Base-by-base conservation (phyloP, 2,888 invertebrate species). In the Eulithis testata region DNA sequence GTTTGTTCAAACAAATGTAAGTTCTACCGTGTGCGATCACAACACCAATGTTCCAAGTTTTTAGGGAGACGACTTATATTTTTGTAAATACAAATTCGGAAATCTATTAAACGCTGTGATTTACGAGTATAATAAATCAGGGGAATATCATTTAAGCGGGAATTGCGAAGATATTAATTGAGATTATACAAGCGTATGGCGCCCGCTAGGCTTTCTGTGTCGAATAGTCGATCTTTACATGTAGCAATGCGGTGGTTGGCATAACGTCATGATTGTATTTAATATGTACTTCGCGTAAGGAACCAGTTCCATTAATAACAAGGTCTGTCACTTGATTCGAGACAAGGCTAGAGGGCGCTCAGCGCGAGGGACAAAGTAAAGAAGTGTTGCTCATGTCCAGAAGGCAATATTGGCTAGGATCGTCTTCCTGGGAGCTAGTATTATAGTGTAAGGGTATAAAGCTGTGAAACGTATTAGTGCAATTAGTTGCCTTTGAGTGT, bases 391-490 rank as follows among this genome's bases (percentile, higher is more conserved):
- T 49, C 21, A 31, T 27, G 21, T 21, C 50, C 43, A 14, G 53
- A 36, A 55, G 51, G 55, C 56, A 8, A 40, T 8, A 75, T 72
- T 71, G 70, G 71, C 56, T 66, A 55, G 59, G 56, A 47, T 70
- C 73, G 76, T 77, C 80, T 79, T 74, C 78, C 77, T 76, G 63
- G 61, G 43, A 56, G 47, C 52, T 76, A 79, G 78, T 82, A 77
- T 80, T 80, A 76, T 80, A 80, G 69, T 75, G 72, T 78, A 80
- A 81, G 79, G 73, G 75, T 77, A 73, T 52, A 51, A 78, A 76
- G 80, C 83, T 80, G 82, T 80, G 81, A 78, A 76, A 82, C 79
- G 74, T 83, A 55, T 67, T 85, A 83, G 88, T 87, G 89, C 88
- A 88, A 89, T 85, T 85, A 82, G 79, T 81, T 80, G 83, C 83